Base-by-base conservation (phyloP, 2,797 vertebrate species). In the Acrossocheilus fasciatus region DNA sequence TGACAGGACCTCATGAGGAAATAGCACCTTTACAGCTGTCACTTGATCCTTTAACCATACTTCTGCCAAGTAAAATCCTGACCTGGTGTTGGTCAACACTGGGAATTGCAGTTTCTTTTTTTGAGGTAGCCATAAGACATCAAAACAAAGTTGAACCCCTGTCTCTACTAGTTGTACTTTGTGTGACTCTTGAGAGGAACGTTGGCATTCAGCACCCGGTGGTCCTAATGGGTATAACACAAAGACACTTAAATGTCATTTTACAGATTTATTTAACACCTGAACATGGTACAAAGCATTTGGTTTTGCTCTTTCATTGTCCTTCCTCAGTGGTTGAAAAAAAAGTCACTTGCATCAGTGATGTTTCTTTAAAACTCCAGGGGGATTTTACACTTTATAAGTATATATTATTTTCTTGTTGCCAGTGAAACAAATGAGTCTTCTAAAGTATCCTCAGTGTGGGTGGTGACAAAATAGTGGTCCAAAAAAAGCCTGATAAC, bases 371-470 rank as follows among this genome's bases (percentile, higher is more conserved):
- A 91, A 91, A 72, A 92, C 92, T 95, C 95, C 94, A 95, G 93
- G 95, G 94, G 93, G 91, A 93, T 94, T 95, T 95, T 95, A 96
- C 94, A 94, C 94, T 95, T 96, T 95, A 95, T 94, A 96, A 95
- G 94, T 94, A 96, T 96, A 94, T 96, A 97, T 96, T 96, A 96
- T 96, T 96, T 96, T 96, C 96, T 96, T 95, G 96, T 95, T 96
- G 96, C 95, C 95, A 95, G 96, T 94, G 94, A 96, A 96, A 96
- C 96, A 96, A 97, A 96, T 95, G 94, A 92, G 94, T 96, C 95
- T 94, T 95, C 92, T 95, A 94, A 93, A 94, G 93, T 92, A 93
- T 96, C 96, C 96, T 95, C 93, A 95, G 94, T 94, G 96, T 94
- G 94, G 95, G 88, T 95, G 94, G 92, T 94, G 94, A 92, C 93